A percentile compares a stretch with the other conserved stretches of the same genome.
Evolutionary conservation across 2,797 vertebrate genomes (phyloP).

Genomic region (Megaceryle alcyon): DNA sequence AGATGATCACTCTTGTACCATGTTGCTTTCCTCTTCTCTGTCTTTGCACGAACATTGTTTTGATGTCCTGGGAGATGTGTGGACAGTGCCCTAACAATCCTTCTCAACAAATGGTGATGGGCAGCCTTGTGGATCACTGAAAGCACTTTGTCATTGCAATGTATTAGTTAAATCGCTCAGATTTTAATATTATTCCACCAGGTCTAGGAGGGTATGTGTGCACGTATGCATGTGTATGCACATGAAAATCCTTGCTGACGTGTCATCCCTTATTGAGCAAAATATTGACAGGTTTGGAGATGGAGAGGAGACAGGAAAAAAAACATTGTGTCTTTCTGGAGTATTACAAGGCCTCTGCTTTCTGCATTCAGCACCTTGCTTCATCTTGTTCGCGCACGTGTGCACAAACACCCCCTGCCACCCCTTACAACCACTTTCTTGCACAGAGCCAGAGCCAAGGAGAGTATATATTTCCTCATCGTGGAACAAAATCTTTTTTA

Average conservation of each 20-base stretch:
- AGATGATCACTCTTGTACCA: neutral
- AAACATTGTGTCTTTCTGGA: slow-evolving; percentile 15
- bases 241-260: slow-evolving; percentile 13
- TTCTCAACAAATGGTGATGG: neutral
- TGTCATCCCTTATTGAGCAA: slow-evolving; percentile 16
- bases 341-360: neutral
- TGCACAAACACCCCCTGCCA: neutral
- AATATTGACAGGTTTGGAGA: slow-evolving; percentile 58
- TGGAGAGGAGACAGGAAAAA: neutral
- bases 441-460: neutral
- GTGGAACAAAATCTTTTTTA: slow-evolving; percentile 52
- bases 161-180: neutral
- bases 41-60: neutral
- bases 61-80: neutral
- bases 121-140: neutral
- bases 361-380: neutral
- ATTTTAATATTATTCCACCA: neutral
- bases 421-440: neutral
- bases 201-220: neutral
- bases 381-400: accelerated
- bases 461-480: slow-evolving; percentile 68
- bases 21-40: neutral
- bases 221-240: accelerated
- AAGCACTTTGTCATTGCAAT: neutral
- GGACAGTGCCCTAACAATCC: neutral